Percentiles rank a stretch among this genome's conserved stretches.
These are phyloP conservation scores for Philopedon plagiatum DNA, from an alignment of 2,888 invertebrate genomes.

Conservation along the genomic window DNA sequence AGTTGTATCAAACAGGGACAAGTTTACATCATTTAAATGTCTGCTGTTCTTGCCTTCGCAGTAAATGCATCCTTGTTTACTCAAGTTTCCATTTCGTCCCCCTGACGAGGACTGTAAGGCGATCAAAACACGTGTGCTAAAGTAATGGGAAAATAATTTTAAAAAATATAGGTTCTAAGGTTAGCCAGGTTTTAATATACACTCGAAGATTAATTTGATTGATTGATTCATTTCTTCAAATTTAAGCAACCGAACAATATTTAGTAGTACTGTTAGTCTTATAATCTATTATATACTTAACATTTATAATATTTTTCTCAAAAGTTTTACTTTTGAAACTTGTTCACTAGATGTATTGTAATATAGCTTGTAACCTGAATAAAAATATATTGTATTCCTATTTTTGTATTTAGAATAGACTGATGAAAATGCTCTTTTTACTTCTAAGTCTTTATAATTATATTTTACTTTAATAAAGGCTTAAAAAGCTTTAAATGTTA, in stretches of 20 bases:
- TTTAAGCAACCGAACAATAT: neutral
- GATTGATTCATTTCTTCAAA: neutral
- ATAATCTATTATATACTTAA: neutral
- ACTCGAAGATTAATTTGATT: no score
- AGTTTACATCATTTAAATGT: no score
- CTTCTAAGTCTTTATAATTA: slow-evolving; percentile 14
- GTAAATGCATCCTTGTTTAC: no score
- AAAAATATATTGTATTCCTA: slow-evolving; percentile 38
- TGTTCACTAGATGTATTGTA: neutral
- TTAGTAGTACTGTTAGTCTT: neutral
- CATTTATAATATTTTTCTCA: neutral
- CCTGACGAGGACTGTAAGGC: no score
- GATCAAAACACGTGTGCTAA: no score
- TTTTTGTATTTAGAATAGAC: slow-evolving; percentile 48
- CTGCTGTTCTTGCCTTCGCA: no score
- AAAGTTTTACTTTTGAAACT: neutral
- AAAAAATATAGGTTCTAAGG: no score
- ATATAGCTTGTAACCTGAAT: neutral
- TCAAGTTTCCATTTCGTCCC: no score
- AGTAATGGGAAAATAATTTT: no score
- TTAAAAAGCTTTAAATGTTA: slow-evolving; percentile 30
- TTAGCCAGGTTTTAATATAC: no score
- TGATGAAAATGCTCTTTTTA: slow-evolving; percentile 33
- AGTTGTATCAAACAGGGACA: no score
- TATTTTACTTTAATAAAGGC: slow-evolving; percentile 1